A percentile compares a stretch with the other conserved stretches of the same genome.
These are phyloP conservation scores for Hycleus phaleratus DNA, from an alignment of 1,140 invertebrate species.

Conservation along the genomic window DNA sequence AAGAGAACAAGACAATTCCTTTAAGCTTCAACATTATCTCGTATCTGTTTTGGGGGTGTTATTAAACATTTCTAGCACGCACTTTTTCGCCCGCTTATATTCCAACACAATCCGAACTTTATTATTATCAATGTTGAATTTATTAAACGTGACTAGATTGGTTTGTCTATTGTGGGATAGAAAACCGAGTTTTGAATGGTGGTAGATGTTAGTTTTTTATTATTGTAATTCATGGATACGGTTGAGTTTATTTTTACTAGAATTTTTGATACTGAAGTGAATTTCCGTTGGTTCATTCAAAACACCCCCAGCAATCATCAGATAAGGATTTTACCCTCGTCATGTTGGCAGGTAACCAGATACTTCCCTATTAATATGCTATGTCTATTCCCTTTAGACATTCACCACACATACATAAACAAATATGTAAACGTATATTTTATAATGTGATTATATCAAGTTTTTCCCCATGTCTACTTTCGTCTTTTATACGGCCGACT, in stretches of 20 bases:
- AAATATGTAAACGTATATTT: too few species aligned
- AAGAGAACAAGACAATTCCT: too few species aligned
- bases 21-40: too few species aligned
- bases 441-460: not conserved
- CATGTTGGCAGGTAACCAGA: slow-evolving; percentile 13
- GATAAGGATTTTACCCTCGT: slow-evolving; percentile 15
- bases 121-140: slow-evolving; percentile 5
- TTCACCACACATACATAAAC: not conserved
- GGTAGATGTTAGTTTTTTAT: too few species aligned
- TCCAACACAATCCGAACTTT: not conserved
- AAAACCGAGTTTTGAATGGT: too few species aligned
- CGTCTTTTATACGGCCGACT: not conserved
- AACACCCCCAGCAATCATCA: slow-evolving; percentile 9
- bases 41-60: not conserved
- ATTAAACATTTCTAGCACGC: slow-evolving; percentile 14
- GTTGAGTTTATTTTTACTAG: not conserved
- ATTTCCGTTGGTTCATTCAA: slow-evolving; percentile 4
- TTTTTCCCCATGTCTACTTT: not conserved
- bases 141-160: slow-evolving; percentile 2
- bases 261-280: not conserved
- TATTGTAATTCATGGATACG: not conserved
- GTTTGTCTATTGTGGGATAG: too few species aligned
- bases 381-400: not conserved
- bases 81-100: slow-evolving; percentile 1
- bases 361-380: slow-evolving; percentile 12